Conservation (phyloP, 2,113 vertebrate species). For the Microtus ochrogaster region DNA sequence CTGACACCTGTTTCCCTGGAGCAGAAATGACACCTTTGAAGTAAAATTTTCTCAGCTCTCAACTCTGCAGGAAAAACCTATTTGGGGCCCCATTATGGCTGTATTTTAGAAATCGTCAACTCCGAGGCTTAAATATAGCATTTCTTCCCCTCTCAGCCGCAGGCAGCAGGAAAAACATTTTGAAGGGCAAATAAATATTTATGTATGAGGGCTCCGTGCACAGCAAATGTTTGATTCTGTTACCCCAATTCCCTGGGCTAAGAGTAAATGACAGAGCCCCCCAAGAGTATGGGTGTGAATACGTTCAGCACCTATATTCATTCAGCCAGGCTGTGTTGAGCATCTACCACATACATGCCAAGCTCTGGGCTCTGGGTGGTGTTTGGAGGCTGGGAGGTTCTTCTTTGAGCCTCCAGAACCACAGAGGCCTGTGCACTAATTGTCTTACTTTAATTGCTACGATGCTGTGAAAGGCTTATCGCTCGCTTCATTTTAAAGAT, state of each 20-base stretch:
- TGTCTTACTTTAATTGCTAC: not conserved
- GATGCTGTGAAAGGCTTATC: not conserved
- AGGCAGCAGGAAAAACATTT: conserved; percentile 67
- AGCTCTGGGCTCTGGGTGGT: not conserved
- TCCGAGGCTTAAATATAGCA: conserved; percentile 57
- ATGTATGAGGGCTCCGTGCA: conserved; percentile 59
- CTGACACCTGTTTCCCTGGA: conserved; percentile 67
- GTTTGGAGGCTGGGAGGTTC: not conserved
- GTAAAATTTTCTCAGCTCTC: conserved; percentile 62
- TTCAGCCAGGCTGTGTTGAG: fast-evolving
- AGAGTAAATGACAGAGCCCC: conserved; percentile 55
- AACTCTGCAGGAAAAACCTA: conserved; percentile 58
- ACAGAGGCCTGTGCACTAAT: not conserved
- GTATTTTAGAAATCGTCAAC: conserved; percentile 54
- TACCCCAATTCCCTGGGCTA: conserved; percentile 72
- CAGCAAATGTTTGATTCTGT: conserved; percentile 72
- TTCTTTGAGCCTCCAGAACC: not conserved
- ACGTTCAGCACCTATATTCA: not conserved
- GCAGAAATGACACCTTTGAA: conserved; percentile 70
- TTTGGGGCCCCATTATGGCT: conserved; percentile 58
- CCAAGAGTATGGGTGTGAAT: not conserved
- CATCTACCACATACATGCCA: fast-evolving
- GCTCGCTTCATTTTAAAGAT: not conserved
- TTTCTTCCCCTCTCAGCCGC: conserved; percentile 57
- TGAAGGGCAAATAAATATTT: conserved; percentile 81